Conservation (phyloP, 2,888 invertebrate species). For the Eupithecia insigniata region DNA sequence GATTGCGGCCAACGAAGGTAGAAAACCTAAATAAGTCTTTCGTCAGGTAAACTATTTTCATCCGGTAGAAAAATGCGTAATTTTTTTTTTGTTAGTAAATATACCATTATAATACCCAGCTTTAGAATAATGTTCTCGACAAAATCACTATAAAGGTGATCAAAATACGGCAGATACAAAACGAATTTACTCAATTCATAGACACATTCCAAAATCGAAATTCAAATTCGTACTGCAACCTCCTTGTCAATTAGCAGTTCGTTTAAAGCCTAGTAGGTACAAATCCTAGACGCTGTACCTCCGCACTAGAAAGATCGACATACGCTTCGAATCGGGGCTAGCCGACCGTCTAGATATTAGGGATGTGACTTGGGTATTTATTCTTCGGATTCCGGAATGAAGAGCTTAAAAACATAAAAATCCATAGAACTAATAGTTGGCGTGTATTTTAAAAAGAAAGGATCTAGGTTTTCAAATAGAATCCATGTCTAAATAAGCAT, state of each 20-base stretch:
- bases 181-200: not conserved
- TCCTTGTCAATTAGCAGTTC: constrained; percentile 20
- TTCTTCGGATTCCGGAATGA: not conserved
- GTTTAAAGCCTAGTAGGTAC: constrained; percentile 17
- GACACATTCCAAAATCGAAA: not conserved
- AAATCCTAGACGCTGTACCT: constrained; percentile 34
- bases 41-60: not conserved
- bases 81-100: too few species aligned
- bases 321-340: constrained; percentile 72
- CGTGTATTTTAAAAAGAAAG: too few species aligned
- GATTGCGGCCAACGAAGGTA: not conserved
- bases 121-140: not conserved
- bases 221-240: constrained; percentile 5
- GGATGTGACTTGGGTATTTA: constrained; percentile 16
- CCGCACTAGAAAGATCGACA: constrained; percentile 55
- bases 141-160: not conserved
- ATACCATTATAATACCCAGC: too few species aligned
- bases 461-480: too few species aligned
- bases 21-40: not conserved
- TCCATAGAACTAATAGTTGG: not conserved
- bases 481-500: too few species aligned
- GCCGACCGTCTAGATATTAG: constrained; percentile 57
- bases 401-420: not conserved
- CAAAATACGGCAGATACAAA: not conserved
- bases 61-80: too few species aligned